These are phyloP conservation scores for Heliconius hewitsoni DNA, from an alignment of 1,140 invertebrate species.

Conservation along the genomic window DNA sequence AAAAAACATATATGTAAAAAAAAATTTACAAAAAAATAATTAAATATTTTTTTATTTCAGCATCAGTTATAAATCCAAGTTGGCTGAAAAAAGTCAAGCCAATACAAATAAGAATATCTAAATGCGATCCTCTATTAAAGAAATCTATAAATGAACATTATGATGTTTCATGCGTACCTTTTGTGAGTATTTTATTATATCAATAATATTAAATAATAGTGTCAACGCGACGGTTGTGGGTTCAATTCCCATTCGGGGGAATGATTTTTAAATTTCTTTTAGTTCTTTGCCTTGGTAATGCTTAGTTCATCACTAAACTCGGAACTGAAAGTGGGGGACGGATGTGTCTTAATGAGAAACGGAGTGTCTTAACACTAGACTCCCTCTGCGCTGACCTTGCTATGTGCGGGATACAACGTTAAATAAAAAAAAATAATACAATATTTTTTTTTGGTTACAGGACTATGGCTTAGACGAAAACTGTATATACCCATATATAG, in stretches of 20 bases:
- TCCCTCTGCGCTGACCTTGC: background rate
- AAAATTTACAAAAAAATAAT: background rate
- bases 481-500: slow-evolving; percentile 56
- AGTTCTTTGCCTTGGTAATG: too few relatives aligned
- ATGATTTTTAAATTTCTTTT: too few relatives aligned
- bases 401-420: background rate
- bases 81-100: slow-evolving; percentile 42
- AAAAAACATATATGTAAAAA: too few relatives aligned
- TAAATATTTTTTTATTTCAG: slow-evolving; percentile 16
- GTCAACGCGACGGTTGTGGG: background rate
- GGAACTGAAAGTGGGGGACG: too few relatives aligned
- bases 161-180: slow-evolving; percentile 46
- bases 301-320: too few relatives aligned
- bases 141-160: slow-evolving; percentile 41
- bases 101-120: slow-evolving; percentile 48
- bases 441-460: slow-evolving; percentile 42
- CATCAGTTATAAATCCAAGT: slow-evolving; percentile 38
- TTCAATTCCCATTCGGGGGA: too few relatives aligned
- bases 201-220: background rate
- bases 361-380: background rate
- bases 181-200: background rate
- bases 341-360: too few relatives aligned
- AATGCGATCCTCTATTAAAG: slow-evolving; percentile 54
- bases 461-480: slow-evolving; percentile 53
- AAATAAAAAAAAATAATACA: background rate